Percentiles rank a stretch among this genome's conserved stretches.
Conservation (phyloP, 2,113 vertebrate species). For the Stictonetta naevosa region DNA sequence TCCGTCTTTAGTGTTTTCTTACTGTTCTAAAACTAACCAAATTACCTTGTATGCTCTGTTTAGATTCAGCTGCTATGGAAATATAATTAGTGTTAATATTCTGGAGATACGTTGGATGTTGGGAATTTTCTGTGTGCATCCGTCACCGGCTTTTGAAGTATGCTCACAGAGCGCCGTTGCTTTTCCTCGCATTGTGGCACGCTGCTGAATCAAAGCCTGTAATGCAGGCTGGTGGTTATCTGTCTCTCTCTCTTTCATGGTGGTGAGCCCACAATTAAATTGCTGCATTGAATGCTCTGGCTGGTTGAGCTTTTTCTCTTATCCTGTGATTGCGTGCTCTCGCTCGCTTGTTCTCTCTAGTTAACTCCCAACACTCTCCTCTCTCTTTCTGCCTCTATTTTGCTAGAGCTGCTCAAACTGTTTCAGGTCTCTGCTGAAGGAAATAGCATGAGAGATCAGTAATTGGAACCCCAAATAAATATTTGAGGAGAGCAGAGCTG, state of each 20-base stretch:
- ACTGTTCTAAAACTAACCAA: neutral
- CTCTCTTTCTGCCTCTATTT: neutral
- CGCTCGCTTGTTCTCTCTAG: neutral
- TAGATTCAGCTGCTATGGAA: neutral
- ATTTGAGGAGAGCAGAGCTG: neutral
- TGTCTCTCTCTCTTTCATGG: neutral
- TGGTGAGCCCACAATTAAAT: conserved; percentile 40
- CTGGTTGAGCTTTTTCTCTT: neutral
- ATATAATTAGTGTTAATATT: neutral
- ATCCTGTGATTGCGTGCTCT: neutral
- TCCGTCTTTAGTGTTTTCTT: neutral
- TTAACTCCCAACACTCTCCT: neutral
- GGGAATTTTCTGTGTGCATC: neutral
- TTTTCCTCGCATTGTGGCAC: neutral
- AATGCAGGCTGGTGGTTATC: neutral
- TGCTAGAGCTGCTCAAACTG: neutral
- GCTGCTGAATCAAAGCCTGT: neutral
- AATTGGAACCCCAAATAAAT: conserved; percentile 26
- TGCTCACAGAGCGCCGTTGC: fast-evolving
- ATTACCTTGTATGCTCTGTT: neutral
- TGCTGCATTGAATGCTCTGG: neutral
- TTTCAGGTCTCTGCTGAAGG: neutral
- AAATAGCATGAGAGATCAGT: neutral
- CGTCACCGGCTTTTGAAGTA: neutral
- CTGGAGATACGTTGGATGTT: neutral